Evolutionary conservation across 2,888 invertebrate genomes (phyloP), one percentile per base, ranked within the genome.

Genomic region (Lycophotia porphyrea): DNA sequence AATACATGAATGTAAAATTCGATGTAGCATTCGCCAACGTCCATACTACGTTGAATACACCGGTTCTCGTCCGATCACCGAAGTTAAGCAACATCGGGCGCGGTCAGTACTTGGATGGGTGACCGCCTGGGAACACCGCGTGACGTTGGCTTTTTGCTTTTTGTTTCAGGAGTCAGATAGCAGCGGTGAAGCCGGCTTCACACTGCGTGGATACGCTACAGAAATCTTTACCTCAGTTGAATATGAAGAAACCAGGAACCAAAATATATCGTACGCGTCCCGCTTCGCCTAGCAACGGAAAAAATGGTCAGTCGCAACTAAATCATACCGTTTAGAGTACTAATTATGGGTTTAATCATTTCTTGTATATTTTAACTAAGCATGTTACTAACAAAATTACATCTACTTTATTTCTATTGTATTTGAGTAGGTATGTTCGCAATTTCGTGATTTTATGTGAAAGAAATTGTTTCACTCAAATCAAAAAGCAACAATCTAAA

Each of bases 51-150:
- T 81, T 94, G 93, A 94, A 94, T 82, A 92, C 93, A 94, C 94
- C 94, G 94, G 94, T 94, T 94, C 94, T 94, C 94, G 94, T 94
- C 94, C 93, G 94, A 94, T 94, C 94, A 94, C 94, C 94, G 94
- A 94, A 95, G 93, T 94, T 92, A 94, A 94, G 94, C 93, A 93
- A 93, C 93, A 91, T 94, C 92, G 94, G 94, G 94, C 93, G 93
- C 88, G 92, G 92, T 93, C 90, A 94, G 94, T 94, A 94, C 93
- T 93, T 94, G 93, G 93, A 95, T 95, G 95, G 94, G 92, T 93
- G 92, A 93, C 93, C 92, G 92, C 92, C 91, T 93, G 92, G 93
- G 93, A 93, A 93, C 91, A 93, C 92, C 91, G 86, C 92, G 92
- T 93, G 91, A 88, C 86, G 91, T 92, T 92, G 91, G 91, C 91